A percentile compares a stretch with the other conserved stretches of the same genome.
Evolutionary conservation across 2,797 vertebrate genomes (phyloP).

Genomic region (Okamejei kenojei): DNA sequence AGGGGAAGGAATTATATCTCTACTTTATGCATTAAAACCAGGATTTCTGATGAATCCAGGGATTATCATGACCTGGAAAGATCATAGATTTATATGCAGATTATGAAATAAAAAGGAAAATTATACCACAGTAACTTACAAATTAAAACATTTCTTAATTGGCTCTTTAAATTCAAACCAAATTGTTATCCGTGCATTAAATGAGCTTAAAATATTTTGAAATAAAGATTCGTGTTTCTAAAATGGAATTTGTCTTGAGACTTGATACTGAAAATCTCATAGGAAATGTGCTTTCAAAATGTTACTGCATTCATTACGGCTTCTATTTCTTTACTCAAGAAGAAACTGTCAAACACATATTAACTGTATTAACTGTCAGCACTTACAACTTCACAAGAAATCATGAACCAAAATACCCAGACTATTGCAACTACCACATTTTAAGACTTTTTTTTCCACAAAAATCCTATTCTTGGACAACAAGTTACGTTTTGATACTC

Average conservation of each 20-base stretch:
- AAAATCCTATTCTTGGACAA: not conserved
- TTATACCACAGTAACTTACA: not conserved
- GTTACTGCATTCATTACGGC: not conserved
- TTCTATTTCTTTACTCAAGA: not conserved
- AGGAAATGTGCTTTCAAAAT: not conserved
- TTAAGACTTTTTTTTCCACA: not conserved
- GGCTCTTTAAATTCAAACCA: not conserved
- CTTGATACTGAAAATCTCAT: not conserved
- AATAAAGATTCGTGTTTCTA: not conserved
- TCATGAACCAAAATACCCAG: not conserved
- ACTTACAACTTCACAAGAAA: slow-evolving; percentile 7
- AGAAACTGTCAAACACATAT: not conserved
- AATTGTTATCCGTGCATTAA: not conserved
- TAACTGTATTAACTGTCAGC: slow-evolving; percentile 20
- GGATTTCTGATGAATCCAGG: too few species aligned
- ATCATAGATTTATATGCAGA: too few species aligned
- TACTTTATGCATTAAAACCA: not conserved
- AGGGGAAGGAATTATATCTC: not conserved
- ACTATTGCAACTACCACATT: not conserved
- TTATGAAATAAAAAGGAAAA: not conserved
- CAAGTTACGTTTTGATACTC: not conserved
- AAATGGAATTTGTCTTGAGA: not conserved
- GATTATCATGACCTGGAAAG: too few species aligned
- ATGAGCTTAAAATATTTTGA: not conserved
- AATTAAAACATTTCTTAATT: not conserved